Evolutionary conservation across 2,113 vertebrate genomes (phyloP).

Genomic region (Martes martes): DNA sequence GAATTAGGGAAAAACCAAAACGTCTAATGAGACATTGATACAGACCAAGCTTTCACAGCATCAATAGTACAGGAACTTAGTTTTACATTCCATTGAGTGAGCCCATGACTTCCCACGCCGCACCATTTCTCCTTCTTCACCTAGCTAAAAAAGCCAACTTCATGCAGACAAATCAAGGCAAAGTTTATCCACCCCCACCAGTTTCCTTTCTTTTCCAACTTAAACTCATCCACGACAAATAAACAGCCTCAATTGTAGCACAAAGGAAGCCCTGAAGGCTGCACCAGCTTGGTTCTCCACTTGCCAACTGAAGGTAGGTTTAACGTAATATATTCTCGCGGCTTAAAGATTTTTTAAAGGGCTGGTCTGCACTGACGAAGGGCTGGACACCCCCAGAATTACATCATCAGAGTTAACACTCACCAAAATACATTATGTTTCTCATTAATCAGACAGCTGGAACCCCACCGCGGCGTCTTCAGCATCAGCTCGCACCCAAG

Average conservation of each 20-base stretch:
- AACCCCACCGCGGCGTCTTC: slow-evolving; percentile 86
- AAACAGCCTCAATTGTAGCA: slow-evolving; percentile 61
- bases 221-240: slow-evolving; percentile 59
- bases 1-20: slow-evolving; percentile 51
- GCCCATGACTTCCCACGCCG: slow-evolving; percentile 77
- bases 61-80: slow-evolving; percentile 61
- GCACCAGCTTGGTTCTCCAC: slow-evolving; percentile 63
- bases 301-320: slow-evolving; percentile 66
- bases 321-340: slow-evolving; percentile 46
- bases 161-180: slow-evolving; percentile 57
- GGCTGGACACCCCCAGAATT: slow-evolving; percentile 67
- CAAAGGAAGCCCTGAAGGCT: slow-evolving; percentile 75
- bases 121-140: slow-evolving; percentile 50
- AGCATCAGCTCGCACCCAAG: slow-evolving; percentile 83
- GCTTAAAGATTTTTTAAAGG: slow-evolving; percentile 25
- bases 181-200: slow-evolving; percentile 55
- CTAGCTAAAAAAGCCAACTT: slow-evolving; percentile 74
- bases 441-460: slow-evolving; percentile 90
- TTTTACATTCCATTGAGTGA: slow-evolving; percentile 78
- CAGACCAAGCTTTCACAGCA: slow-evolving; percentile 40
- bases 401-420: slow-evolving; percentile 80
- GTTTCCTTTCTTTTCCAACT: slow-evolving; percentile 44
- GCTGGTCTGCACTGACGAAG: slow-evolving; percentile 66
- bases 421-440: slow-evolving; percentile 99
- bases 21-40: slow-evolving; percentile 40